phyloP scores from a whole-genome alignment of 2,888 invertebrate genomes.

The Julus scandinavius region DNA sequence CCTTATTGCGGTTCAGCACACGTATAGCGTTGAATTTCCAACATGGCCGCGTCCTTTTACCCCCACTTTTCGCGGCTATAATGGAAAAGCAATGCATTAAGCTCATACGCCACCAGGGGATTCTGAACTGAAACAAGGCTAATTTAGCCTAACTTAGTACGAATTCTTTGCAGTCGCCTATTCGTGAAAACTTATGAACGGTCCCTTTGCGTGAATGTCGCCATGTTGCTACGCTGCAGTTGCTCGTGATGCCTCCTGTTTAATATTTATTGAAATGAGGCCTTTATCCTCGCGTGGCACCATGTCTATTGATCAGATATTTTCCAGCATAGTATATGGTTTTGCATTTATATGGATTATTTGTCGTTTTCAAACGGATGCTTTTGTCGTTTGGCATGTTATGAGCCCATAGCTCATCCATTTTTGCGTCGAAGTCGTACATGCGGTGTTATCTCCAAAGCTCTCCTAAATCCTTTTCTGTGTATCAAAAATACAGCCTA shows the following conservation, averaged over 20 bases:
- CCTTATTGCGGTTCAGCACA: too few species aligned
- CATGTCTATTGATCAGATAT: not conserved
- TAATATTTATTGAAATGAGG: slow-evolving; percentile 26
- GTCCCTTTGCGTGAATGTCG: too few species aligned
- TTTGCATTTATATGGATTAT: slow-evolving; percentile 1
- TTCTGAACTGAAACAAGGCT: too few species aligned
- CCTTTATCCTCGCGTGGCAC: not conserved
- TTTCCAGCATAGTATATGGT: not conserved
- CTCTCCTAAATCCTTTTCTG: not conserved
- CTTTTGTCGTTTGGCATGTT: slow-evolving; percentile 21
- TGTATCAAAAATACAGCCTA: slow-evolving; percentile 1
- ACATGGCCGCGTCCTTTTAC: too few species aligned
- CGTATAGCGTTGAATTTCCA: too few species aligned
- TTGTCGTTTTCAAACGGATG: slow-evolving; percentile 1
- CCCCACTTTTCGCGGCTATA: too few species aligned
- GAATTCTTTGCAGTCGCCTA: too few species aligned
- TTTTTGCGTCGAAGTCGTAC: not conserved
- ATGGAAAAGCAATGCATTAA: too few species aligned
- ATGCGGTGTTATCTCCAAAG: slow-evolving; percentile 7
- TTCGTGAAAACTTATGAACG: too few species aligned
- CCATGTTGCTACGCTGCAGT: too few species aligned
- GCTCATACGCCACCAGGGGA: too few species aligned
- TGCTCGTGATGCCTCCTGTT: not conserved
- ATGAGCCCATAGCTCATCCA: not conserved
- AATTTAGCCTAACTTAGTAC: too few species aligned